These are phyloP conservation scores for Urocyon cinereoargenteus DNA, from an alignment of 2,797 vertebrate species.

Conservation along the genomic window DNA sequence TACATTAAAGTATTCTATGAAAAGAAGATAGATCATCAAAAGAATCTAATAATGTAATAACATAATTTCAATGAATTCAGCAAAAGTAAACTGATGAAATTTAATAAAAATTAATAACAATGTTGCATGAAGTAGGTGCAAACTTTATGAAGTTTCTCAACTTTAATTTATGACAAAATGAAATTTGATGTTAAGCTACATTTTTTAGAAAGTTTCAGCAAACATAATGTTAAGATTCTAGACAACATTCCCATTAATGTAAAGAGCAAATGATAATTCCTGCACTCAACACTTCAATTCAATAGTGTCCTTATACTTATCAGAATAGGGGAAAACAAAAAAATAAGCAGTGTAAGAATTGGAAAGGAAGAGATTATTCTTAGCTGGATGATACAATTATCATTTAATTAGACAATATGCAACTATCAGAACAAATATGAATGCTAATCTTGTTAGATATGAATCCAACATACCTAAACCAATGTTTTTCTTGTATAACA, in stretches of 20 bases:
- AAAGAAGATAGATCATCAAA: not conserved
- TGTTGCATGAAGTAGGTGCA: not conserved
- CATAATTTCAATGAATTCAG: not conserved
- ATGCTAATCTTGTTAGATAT: not conserved
- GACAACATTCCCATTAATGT: not conserved
- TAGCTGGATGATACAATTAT: not conserved
- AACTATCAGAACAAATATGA: not conserved
- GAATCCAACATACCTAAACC: not conserved
- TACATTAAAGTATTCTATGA: not conserved
- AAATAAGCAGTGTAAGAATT: not conserved
- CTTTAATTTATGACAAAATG: constrained; percentile 14
- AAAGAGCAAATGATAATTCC: not conserved
- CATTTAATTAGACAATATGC: not conserved
- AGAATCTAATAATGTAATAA: not conserved
- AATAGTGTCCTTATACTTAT: not conserved
- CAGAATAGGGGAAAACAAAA: not conserved
- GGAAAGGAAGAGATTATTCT: not conserved
- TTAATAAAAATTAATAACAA: not conserved
- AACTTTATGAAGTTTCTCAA: not conserved
- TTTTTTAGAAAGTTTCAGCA: not conserved
- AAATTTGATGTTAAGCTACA: not conserved
- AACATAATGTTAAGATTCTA: not conserved
- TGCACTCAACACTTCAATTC: not conserved
- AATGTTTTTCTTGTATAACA: not conserved
- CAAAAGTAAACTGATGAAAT: not conserved